Conservation (phyloP, 2,888 invertebrate species). For the Geotrupes spiniger region DNA sequence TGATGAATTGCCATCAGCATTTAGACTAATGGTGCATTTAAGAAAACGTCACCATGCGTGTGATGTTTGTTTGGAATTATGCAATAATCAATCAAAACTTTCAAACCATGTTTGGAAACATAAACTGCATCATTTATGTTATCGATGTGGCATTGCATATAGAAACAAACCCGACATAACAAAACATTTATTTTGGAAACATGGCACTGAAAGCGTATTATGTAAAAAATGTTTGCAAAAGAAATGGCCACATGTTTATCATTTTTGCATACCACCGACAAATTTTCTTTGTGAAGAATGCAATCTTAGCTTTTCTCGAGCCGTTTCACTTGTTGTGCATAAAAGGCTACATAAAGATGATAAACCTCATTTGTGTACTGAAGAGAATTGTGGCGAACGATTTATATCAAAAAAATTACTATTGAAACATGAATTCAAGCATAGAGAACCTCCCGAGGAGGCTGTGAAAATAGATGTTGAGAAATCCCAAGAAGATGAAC, state of each 20-base stretch:
- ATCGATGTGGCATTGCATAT: conserved; percentile 84
- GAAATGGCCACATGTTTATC: conserved; percentile 90
- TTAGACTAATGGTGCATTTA: conserved; percentile 84
- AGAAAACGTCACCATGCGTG: conserved; percentile 81
- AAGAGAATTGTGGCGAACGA: conserved; percentile 68
- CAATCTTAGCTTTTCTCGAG: conserved; percentile 68
- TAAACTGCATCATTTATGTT: conserved; percentile 82
- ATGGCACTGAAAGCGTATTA: conserved; percentile 82
- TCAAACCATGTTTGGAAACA: conserved; percentile 91
- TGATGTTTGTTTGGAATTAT: conserved; percentile 82
- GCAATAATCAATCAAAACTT: conserved; percentile 73
- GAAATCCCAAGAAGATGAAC: conserved; percentile 25
- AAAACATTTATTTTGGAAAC: conserved; percentile 89
- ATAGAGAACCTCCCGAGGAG: conserved; percentile 51
- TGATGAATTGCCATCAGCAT: conserved; percentile 78
- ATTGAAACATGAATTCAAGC: conserved; percentile 66
- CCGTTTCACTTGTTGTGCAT: conserved; percentile 80
- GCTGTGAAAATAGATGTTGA: conserved; percentile 31
- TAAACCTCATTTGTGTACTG: conserved; percentile 67
- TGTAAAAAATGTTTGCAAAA: conserved; percentile 85
- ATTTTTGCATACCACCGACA: conserved; percentile 81
- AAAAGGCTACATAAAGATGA: conserved; percentile 71
- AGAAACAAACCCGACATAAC: conserved; percentile 85
- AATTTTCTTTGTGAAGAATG: conserved; percentile 81
- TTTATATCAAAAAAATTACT: conserved; percentile 81